Percentiles rank a stretch among this genome's conserved stretches.
Conservation (phyloP, 2,888 invertebrate genomes). For the Chloroclysta siterata region DNA sequence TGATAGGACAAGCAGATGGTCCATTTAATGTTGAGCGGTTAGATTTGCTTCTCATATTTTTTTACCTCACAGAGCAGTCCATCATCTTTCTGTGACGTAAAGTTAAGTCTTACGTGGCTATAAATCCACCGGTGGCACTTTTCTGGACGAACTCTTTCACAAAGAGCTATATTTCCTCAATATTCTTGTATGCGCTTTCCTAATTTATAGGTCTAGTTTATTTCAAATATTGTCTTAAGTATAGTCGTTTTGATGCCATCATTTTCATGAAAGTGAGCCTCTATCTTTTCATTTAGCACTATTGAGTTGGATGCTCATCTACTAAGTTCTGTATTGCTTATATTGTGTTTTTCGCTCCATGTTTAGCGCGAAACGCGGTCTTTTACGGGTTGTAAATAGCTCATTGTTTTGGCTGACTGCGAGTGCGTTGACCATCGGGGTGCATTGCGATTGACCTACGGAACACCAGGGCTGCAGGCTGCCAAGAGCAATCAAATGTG, state of each 20-base stretch:
- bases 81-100: no score
- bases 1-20: no score
- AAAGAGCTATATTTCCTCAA: no score
- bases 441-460: slow-evolving; percentile 50
- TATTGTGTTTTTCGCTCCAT: slow-evolving; percentile 7
- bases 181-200: no score
- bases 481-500: slow-evolving; percentile 52
- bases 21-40: no score
- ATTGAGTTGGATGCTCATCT: slow-evolving; percentile 1
- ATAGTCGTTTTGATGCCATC: neutral
- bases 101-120: no score
- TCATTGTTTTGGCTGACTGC: slow-evolving; percentile 36
- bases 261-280: neutral
- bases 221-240: neutral
- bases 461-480: slow-evolving; percentile 47
- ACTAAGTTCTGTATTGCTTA: neutral
- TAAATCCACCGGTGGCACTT: no score
- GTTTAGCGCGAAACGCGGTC: slow-evolving; percentile 21
- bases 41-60: no score
- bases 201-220: no score
- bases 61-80: no score
- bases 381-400: slow-evolving; percentile 30
- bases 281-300: neutral
- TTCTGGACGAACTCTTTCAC: no score
- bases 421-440: slow-evolving; percentile 38